Base-by-base conservation (phyloP, 2,888 invertebrate genomes). In the Hirtodrosophila duncani region DNA sequence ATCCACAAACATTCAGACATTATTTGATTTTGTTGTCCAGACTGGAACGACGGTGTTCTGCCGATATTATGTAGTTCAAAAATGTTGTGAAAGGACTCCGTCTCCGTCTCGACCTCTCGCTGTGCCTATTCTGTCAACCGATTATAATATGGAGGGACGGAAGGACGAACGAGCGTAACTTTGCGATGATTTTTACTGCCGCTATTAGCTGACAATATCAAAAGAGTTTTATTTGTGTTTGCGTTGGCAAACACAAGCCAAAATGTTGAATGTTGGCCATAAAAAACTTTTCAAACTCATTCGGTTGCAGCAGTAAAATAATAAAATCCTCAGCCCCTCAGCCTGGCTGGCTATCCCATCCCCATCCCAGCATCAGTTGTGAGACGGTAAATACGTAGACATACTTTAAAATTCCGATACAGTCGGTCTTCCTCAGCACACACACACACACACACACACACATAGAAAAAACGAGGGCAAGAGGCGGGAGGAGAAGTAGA, bases 211-310 rank as follows among this genome's bases (percentile, higher is more conserved):
- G 49, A 65, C 53, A 53, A 30, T 30, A 43, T 20, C 21, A 36
- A 21, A 11, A 34, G 30, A 49, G 41, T 62, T 58, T 46, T 60
- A 49, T 66, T 46, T 57, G 48, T 56, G 42, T 51, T 51, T 53
- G 53, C 31, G 53, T 53, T 67, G 56, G 52, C 71, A 67, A 66
- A 62, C 50, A 53, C 51, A 59, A 16, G 49, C 18, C 30, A 29
- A 14, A 27, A 21, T n/a, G 29, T 33, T 13, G 39, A 61, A 66
- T 60, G 58, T 36, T 46, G 66, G 36, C 30, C 77, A 67, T 71
- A 75, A 75, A 59, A 78, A 71, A 79, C 72, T 79, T 71, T 79
- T 79, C 71, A 75, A 71, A 63, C 60, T 46, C 30, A 7, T 45
- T 33, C 45, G 46, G 21, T 29, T 34, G 26, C 55, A 46, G 27